These are phyloP conservation scores for Darevskia mixta DNA, from an alignment of 2,797 vertebrate species.

Conservation along the genomic window DNA sequence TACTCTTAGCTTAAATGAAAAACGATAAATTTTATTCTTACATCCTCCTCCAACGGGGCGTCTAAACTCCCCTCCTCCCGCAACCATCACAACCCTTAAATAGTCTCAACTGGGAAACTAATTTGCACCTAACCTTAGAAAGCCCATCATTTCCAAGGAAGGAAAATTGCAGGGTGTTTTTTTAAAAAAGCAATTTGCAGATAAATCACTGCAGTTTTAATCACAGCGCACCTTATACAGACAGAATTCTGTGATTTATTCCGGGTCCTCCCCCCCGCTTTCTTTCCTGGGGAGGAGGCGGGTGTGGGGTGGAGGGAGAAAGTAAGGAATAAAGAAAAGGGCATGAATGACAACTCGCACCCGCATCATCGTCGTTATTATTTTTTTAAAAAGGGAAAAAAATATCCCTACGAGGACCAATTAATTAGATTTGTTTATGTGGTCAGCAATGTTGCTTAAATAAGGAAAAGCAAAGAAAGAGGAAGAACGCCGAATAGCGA, in stretches of 20 bases:
- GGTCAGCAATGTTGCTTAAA: not conserved
- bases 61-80: not conserved
- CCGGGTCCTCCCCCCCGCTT: not conserved
- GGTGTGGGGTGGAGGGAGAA: not conserved
- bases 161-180: conserved; percentile 22
- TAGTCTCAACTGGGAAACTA: conserved; percentile 31
- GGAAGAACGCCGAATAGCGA: not conserved
- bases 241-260: conserved; percentile 61
- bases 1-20: conserved; percentile 22
- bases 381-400: conserved; percentile 16
- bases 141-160: conserved; percentile 41
- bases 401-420: not conserved
- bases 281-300: not conserved
- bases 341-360: conserved; percentile 38
- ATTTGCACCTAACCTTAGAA: conserved; percentile 51
- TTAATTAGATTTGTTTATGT: not conserved
- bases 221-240: conserved; percentile 33
- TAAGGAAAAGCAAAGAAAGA: too few species aligned
- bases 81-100: conserved; percentile 18
- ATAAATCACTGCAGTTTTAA: conserved; percentile 52
- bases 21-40: conserved; percentile 30
- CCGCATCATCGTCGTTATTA: not conserved
- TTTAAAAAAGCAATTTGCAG: conserved; percentile 51
- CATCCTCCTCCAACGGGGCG: not conserved
- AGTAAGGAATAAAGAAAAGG: conserved; percentile 3